These are phyloP conservation scores for Allophyes oxyacanthae DNA, from an alignment of 2,888 invertebrate species.

Conservation along the genomic window DNA sequence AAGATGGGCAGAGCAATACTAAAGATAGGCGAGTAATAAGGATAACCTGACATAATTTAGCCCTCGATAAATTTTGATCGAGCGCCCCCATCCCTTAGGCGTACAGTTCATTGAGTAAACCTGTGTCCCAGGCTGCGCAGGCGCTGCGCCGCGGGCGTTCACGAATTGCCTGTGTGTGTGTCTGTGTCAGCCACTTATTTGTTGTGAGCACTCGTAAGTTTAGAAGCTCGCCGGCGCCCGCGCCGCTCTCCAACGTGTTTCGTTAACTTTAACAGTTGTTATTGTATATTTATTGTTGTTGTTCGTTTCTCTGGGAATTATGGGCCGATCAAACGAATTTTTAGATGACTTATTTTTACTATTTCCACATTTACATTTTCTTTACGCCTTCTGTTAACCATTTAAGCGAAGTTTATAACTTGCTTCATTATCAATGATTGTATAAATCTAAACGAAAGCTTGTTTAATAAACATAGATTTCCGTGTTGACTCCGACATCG, in stretches of 20 bases:
- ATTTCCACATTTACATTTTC: conserved; percentile 5
- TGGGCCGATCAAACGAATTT: conserved; percentile 38
- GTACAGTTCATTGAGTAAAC: conserved; percentile 83
- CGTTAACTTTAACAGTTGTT: conserved; percentile 77
- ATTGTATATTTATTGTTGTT: conserved; percentile 72
- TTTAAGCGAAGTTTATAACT: conserved; percentile 25
- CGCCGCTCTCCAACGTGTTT: conserved; percentile 73
- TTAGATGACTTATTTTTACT: conserved; percentile 43
- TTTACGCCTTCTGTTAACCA: conserved; percentile 15
- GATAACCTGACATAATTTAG: too few relatives aligned
- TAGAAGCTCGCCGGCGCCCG: conserved; percentile 70
- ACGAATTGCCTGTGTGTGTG: conserved; percentile 61
- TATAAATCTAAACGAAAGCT: conserved; percentile 55
- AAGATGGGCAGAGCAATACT: conserved; percentile 1
- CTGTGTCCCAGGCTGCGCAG: conserved; percentile 70
- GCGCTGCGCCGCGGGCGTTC: conserved; percentile 69
- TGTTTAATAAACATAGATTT: conserved; percentile 59
- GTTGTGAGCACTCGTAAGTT: conserved; percentile 71
- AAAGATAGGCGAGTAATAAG: too few relatives aligned
- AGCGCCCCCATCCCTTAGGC: conserved; percentile 60
- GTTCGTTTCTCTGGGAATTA: conserved; percentile 59
- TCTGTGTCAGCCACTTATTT: conserved; percentile 64
- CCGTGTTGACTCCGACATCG: conserved; percentile 54
- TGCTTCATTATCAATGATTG: conserved; percentile 46
- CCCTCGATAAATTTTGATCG: conserved; percentile 44